Conservation (phyloP, 1,140 invertebrate species). For the Achroia grisella region DNA sequence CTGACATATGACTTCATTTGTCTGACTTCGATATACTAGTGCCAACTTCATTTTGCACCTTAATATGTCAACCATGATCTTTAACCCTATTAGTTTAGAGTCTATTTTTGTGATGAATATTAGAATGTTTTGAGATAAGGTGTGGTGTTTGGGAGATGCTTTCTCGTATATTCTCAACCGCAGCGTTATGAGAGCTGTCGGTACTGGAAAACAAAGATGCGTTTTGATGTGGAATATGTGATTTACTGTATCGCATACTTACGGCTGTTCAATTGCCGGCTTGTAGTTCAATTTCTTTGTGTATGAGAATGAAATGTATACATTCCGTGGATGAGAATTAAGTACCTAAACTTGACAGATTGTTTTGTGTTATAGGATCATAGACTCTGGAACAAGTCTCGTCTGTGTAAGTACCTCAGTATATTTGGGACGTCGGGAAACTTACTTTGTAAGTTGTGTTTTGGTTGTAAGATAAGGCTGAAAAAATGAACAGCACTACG, state of each 20-base stretch:
- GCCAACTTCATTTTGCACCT: slow-evolving; percentile 17
- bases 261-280: slow-evolving; percentile 1
- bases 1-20: slow-evolving; percentile 67
- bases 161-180: slow-evolving; percentile 46
- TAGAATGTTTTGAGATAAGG: neutral
- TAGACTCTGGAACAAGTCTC: too few relatives aligned
- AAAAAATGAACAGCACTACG: too few relatives aligned
- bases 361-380: too few relatives aligned
- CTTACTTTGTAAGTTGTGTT: too few relatives aligned
- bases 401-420: too few relatives aligned
- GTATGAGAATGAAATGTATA: neutral
- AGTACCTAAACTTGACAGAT: too few relatives aligned
- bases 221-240: slow-evolving; percentile 44
- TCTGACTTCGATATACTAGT: slow-evolving; percentile 56
- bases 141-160: slow-evolving; percentile 17
- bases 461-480: too few relatives aligned
- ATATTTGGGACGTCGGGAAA: too few relatives aligned
- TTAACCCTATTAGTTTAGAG: too few relatives aligned
- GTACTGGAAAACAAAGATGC: slow-evolving; percentile 61
- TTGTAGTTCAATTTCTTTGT: slow-evolving; percentile 3
- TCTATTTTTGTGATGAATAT: too few relatives aligned
- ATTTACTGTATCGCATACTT: slow-evolving; percentile 41
- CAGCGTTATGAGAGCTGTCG: slow-evolving; percentile 58
- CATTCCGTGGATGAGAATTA: too few relatives aligned
- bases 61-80: too few relatives aligned